phyloP scores from a whole-genome alignment of 1,140 invertebrate genomes.

The Drosophila parabipectinata region DNA sequence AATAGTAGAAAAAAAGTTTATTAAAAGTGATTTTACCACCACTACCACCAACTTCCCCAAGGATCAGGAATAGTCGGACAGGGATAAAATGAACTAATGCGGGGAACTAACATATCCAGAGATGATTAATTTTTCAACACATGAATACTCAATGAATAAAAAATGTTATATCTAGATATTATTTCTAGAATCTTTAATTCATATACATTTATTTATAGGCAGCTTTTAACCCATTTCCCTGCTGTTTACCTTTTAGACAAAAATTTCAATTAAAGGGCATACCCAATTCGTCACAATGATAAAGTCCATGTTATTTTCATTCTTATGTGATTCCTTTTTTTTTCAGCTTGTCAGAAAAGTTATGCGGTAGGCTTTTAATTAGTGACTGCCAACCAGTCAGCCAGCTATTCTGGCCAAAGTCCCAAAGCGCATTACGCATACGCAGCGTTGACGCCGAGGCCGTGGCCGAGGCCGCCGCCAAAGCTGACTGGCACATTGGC shows the following conservation, averaged over 20 bases:
- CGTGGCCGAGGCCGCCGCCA: constrained; percentile 27
- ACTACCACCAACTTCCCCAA: constrained; percentile 30
- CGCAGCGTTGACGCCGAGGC: constrained; percentile 60
- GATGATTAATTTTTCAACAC: constrained; percentile 60
- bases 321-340: constrained; percentile 24
- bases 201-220: no score
- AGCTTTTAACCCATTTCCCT: background rate
- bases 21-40: constrained; percentile 76
- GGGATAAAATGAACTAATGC: constrained; percentile 35
- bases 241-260: background rate
- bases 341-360: constrained; percentile 55
- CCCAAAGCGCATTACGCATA: constrained; percentile 77
- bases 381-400: constrained; percentile 64
- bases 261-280: constrained; percentile 32
- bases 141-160: no score
- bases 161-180: no score
- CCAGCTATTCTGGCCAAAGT: constrained; percentile 49
- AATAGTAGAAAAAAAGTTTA: constrained; percentile 76
- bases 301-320: constrained; percentile 27
- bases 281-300: constrained; percentile 20
- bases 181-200: no score
- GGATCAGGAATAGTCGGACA: constrained; percentile 20
- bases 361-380: constrained; percentile 76
- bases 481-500: constrained; percentile 32
- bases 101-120: constrained; percentile 41